Evolutionary conservation across 2,888 invertebrate genomes (phyloP).

Genomic region (Anaspis maculata): DNA sequence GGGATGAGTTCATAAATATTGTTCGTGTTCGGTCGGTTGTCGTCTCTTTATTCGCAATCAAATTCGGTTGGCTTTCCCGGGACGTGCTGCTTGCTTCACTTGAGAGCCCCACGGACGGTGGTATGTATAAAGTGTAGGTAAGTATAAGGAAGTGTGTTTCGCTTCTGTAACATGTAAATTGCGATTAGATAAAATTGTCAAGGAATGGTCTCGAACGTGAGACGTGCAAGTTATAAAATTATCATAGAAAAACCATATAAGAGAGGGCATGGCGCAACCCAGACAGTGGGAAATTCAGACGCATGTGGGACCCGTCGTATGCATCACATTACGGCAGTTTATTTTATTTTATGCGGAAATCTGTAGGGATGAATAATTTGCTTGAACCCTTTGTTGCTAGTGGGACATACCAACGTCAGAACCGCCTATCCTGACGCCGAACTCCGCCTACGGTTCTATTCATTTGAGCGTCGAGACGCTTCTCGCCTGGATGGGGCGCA

Average conservation of each 20-base stretch:
- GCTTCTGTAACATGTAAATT: slow-evolving; percentile 18
- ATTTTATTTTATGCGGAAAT: slow-evolving; percentile 38
- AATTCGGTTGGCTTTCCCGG: too few relatives aligned
- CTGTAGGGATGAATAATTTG: slow-evolving; percentile 42
- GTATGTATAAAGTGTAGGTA: too few relatives aligned
- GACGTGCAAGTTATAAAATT: slow-evolving; percentile 25
- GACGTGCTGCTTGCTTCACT: too few relatives aligned
- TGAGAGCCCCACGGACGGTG: too few relatives aligned
- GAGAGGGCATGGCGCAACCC: slow-evolving; percentile 16
- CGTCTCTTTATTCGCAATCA: too few relatives aligned
- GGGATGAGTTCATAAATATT: too few relatives aligned
- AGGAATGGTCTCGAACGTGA: slow-evolving; percentile 13
- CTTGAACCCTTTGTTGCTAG: slow-evolving; percentile 39
- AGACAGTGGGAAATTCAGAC: slow-evolving; percentile 18
- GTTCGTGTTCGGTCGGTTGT: too few relatives aligned
- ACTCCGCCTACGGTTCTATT: slow-evolving; percentile 40
- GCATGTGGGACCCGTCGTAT: slow-evolving; percentile 33
- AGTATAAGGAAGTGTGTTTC: too few relatives aligned
- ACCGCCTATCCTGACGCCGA: slow-evolving; percentile 36
- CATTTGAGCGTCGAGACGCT: slow-evolving; percentile 36
- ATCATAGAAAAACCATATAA: slow-evolving; percentile 29
- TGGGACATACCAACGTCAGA: slow-evolving; percentile 37
- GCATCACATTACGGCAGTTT: slow-evolving; percentile 29
- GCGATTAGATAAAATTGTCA: slow-evolving; percentile 22
- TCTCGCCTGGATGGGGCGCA: slow-evolving; percentile 25